phyloP scores from a whole-genome alignment of 2,797 vertebrate species.

The Mycteria americana region DNA sequence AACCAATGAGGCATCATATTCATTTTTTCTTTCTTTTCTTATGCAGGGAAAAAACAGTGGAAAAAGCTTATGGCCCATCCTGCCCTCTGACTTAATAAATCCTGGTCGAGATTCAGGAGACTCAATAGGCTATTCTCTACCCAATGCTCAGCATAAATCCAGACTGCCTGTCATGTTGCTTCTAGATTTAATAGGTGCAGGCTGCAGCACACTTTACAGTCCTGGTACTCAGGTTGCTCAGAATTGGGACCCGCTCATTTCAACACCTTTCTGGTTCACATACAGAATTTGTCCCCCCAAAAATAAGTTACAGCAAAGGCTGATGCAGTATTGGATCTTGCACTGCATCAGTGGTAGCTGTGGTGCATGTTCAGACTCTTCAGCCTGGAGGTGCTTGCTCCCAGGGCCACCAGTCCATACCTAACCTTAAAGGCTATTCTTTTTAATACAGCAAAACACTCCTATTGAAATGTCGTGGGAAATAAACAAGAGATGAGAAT shows the following conservation, averaged over 20 bases:
- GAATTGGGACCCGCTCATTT: neutral
- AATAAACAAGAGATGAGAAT: neutral
- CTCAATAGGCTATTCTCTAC: neutral
- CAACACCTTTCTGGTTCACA: neutral
- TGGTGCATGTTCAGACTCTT: neutral
- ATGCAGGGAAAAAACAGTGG: neutral
- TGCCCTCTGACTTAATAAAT: neutral
- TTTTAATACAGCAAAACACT: neutral
- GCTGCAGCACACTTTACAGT: neutral
- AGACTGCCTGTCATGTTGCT: neutral
- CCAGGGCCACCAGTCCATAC: neutral
- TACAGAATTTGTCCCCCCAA: fast-evolving
- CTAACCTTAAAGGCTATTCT: neutral
- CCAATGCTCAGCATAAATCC: neutral
- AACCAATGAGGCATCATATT: neutral
- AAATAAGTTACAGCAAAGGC: neutral
- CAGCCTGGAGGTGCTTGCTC: neutral
- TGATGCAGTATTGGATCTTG: neutral
- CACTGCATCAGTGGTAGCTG: neutral
- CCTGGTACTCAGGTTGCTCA: neutral
- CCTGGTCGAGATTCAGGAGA: neutral
- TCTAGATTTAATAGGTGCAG: neutral
- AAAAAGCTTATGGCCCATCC: neutral
- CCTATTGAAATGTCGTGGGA: neutral
- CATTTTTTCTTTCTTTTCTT: neutral